Conservation (phyloP, 2,113 vertebrate genomes). For the Todiramphus saurophagus region DNA sequence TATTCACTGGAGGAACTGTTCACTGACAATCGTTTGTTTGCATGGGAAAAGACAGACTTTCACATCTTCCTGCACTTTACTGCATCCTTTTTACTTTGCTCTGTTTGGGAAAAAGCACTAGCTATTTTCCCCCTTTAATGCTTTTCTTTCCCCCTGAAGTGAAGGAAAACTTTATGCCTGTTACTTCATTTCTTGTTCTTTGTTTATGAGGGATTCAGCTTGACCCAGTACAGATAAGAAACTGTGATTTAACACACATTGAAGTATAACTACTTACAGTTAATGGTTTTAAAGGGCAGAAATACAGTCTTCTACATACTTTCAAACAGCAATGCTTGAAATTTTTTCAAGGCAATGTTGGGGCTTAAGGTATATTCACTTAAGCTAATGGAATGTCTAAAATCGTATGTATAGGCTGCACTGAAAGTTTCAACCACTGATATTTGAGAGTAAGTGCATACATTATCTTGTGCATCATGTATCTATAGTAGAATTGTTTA, state of each 20-base stretch:
- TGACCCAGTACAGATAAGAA: not conserved
- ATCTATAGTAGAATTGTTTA: not conserved
- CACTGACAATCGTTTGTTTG: not conserved
- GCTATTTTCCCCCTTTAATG: not conserved
- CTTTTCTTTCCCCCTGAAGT: not conserved
- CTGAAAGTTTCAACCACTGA: not conserved
- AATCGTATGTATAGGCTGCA: not conserved
- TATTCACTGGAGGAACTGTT: not conserved
- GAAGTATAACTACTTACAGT: not conserved
- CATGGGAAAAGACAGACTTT: slow-evolving; percentile 37
- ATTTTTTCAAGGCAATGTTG: not conserved
- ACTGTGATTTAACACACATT: not conserved
- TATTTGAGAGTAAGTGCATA: not conserved
- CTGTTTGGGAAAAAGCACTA: not conserved
- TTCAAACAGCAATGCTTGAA: not conserved
- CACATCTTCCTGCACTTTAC: slow-evolving; percentile 54
- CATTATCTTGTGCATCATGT: not conserved
- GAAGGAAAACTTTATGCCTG: slow-evolving; percentile 4
- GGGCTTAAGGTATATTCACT: not conserved
- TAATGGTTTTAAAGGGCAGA: not conserved
- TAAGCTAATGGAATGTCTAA: not conserved
- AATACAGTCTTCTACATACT: not conserved
- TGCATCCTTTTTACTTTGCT: slow-evolving; percentile 31
- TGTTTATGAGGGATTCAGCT: not conserved
- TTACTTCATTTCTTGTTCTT: not conserved